Conservation (phyloP, 2,888 invertebrate species). For the Aphelenchoides bicaudatus region DNA sequence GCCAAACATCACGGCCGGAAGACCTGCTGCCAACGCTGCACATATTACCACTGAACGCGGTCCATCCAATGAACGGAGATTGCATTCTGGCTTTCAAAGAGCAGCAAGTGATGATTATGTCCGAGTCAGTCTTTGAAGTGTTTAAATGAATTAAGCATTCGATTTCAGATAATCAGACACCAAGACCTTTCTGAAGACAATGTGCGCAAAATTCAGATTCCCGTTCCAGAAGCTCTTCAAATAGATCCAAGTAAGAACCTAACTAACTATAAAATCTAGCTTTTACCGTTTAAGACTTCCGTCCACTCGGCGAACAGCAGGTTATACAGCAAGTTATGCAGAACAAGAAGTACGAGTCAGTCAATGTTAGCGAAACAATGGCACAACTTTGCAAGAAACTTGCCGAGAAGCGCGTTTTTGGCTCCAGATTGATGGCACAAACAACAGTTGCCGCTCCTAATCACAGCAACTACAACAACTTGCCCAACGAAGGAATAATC, state of each 20-base stretch:
- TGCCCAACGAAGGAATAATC: slow-evolving; percentile 57
- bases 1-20: too few relatives aligned
- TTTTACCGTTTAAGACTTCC: slow-evolving; percentile 45
- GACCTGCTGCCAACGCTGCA: background rate
- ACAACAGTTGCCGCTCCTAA: slow-evolving; percentile 60
- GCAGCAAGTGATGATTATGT: slow-evolving; percentile 54
- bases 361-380: slow-evolving; percentile 55
- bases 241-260: slow-evolving; percentile 51
- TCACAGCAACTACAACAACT: slow-evolving; percentile 59
- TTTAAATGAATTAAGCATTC: too few relatives aligned
- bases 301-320: slow-evolving; percentile 54
- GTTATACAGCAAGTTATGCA: slow-evolving; percentile 56
- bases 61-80: background rate
- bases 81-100: slow-evolving; percentile 26
- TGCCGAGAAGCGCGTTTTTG: slow-evolving; percentile 60
- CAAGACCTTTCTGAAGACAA: slow-evolving; percentile 47
- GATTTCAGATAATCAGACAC: slow-evolving; percentile 48
- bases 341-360: slow-evolving; percentile 53
- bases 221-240: slow-evolving; percentile 53
- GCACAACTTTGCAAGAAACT: slow-evolving; percentile 59
- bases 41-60: background rate
- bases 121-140: too few relatives aligned
- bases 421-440: slow-evolving; percentile 57
- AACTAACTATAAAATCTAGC: background rate
- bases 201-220: slow-evolving; percentile 50